Percentiles rank a stretch among this genome's conserved stretches.
phyloP scores from a whole-genome alignment of 2,888 invertebrate genomes.

The Rhaphigaster nebulosa region DNA sequence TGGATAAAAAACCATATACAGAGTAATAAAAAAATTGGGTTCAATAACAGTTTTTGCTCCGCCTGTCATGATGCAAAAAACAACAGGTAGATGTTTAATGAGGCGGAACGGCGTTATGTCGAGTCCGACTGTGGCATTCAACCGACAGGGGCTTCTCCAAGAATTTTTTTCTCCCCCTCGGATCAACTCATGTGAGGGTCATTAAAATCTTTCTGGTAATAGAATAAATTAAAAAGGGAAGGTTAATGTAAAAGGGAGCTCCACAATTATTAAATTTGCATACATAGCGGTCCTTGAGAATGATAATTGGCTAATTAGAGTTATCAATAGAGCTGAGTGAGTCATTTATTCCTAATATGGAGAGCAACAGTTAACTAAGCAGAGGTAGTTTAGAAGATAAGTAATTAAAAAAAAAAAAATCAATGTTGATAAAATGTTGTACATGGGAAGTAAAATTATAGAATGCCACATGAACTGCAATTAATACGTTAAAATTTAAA shows the following conservation, averaged over 20 bases:
- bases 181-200: slow-evolving; percentile 1
- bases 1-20: background rate
- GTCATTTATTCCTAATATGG: background rate
- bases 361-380: background rate
- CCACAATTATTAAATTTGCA: background rate
- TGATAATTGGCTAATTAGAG: background rate
- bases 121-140: background rate
- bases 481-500: too few species aligned
- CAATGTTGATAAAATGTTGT: background rate
- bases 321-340: background rate
- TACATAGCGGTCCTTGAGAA: background rate
- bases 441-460: background rate
- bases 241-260: background rate
- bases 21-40: background rate
- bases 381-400: background rate
- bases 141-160: background rate
- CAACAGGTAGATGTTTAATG: slow-evolving; percentile 15
- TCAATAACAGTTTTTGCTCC: slow-evolving; percentile 32
- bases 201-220: background rate
- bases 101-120: background rate
- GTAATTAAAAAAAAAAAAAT: background rate
- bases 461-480: background rate
- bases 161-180: background rate
- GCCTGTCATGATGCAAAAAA: background rate
- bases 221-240: slow-evolving; percentile 17